phyloP scores from a whole-genome alignment of 2,113 vertebrate species.

The Rhinoderma darwinii region DNA sequence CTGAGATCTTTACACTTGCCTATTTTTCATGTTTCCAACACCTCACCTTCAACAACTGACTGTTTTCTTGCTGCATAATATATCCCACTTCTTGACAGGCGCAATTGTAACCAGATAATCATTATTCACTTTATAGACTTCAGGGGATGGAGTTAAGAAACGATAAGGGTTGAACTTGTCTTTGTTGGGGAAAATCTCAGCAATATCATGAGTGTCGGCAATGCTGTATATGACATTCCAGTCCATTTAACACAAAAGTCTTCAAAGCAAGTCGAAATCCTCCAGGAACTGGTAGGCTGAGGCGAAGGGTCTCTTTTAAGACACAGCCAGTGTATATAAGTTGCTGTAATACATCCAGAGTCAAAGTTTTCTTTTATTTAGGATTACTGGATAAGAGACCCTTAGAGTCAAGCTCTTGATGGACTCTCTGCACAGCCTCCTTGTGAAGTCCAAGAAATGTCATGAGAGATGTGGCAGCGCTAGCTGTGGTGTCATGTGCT shows the following conservation, averaged over 20 bases:
- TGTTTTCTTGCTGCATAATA: too few species aligned
- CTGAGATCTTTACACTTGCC: too few species aligned
- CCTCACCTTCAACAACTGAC: too few species aligned
- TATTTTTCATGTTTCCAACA: too few species aligned
- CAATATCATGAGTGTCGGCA: constrained; percentile 92
- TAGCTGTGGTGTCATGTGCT: constrained; percentile 94
- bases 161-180: constrained; percentile 93
- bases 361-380: constrained; percentile 75
- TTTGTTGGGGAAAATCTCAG: constrained; percentile 90
- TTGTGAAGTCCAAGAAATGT: constrained; percentile 91
- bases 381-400: constrained; percentile 77
- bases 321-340: constrained; percentile 91
- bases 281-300: constrained; percentile 94
- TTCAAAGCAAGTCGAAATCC: constrained; percentile 95
- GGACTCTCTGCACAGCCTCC: constrained; percentile 80
- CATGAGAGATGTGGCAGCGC: constrained; percentile 90
- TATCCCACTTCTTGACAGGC: too few species aligned
- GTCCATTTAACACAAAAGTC: constrained; percentile 93
- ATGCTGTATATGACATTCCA: constrained; percentile 99
- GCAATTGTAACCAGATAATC: too few species aligned
- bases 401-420: constrained; percentile 85
- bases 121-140: too few species aligned
- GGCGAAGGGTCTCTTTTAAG: constrained; percentile 92
- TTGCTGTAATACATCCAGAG: constrained; percentile 86
- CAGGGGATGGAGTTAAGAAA: constrained; percentile 78